Evolutionary conservation across 2,888 invertebrate species (phyloP).

Genomic region (Helobdella robusta): DNA sequence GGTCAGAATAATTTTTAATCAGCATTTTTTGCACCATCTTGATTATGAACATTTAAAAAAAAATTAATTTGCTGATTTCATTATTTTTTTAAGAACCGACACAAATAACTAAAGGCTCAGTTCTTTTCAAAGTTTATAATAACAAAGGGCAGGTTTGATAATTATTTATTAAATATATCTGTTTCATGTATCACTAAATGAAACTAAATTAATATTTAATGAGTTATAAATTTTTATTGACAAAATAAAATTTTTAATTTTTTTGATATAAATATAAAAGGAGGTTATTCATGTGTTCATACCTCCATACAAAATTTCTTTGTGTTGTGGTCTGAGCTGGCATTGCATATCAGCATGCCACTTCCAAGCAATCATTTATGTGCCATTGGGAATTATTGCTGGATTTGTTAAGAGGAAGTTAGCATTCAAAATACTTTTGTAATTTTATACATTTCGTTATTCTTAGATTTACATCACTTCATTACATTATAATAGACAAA

Average conservation of each 20-base stretch:
- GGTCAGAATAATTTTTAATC: constrained; percentile 17
- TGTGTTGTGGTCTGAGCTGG: constrained; percentile 33
- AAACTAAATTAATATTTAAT: too few relatives aligned
- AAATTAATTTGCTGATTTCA: background rate
- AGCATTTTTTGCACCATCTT: background rate
- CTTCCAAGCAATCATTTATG: constrained; percentile 33
- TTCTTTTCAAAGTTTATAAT: constrained; percentile 21
- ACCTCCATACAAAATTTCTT: constrained; percentile 30
- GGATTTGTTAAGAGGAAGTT: constrained; percentile 35
- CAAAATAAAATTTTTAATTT: background rate
- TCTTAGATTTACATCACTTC: too few relatives aligned
- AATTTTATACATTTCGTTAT: background rate
- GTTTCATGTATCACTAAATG: background rate
- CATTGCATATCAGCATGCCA: constrained; percentile 32
- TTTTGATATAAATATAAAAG: constrained; percentile 24
- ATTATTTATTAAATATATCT: background rate
- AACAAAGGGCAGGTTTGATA: constrained; percentile 4
- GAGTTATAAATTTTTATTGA: background rate
- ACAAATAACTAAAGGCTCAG: background rate
- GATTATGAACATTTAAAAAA: background rate
- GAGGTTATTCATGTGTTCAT: constrained; percentile 32
- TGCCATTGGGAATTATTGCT: constrained; percentile 31
- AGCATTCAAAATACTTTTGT: constrained; percentile 19
- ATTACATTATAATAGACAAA: too few relatives aligned
- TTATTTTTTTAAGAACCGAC: constrained; percentile 4